Base-by-base conservation (phyloP, 2,797 vertebrate species). In the Fistularia commersonii region DNA sequence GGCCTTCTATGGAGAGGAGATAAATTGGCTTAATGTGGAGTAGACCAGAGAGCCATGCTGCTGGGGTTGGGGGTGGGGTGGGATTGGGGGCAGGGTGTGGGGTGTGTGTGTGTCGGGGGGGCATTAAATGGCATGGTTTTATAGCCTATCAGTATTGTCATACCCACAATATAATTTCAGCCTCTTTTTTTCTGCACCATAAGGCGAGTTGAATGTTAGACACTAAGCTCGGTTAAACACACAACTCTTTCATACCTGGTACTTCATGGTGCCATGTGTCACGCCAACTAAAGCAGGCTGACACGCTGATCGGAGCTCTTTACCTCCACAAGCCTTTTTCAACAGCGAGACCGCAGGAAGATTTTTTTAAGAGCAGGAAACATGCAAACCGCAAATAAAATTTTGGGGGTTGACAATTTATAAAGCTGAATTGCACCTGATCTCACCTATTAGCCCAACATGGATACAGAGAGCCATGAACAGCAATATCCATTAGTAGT, bases 71-170 rank as follows among this genome's bases (percentile, higher is more conserved):
- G 2, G 23, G 23, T 23, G 23, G 32, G 47, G n/a, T 23, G 23
- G 23, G 2, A 4, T 2, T 23, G 23, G 32, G 47, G n/a, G 48
- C 14, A 35, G 32, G 36, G 38, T 35, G 3, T 47, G 13, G 54
- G 10, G n/a, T n/a, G n/a, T n/a, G n/a, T n/a, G n/a, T n/a, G n/a
- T n/a, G n/a, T 35, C 35, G 51, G 46, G 51, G 64, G 51, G 45
- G 64, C 79, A 80, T 83, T 85, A 84, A 84, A 81, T 79, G 71
- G 66, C 80, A 79, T 74, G 79, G 65, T 88, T 88, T 88, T 89
- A 87, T 86, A 81, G 85, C 78, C 77, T 69, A 83, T 87, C 84
- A 84, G 79, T 67, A 74, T 80, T 72, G 81, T 83, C 78, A 73
- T 69, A 76, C 64, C 74, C 58, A 47, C 45, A 44, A 52, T 76